Evolutionary conservation across 1,140 invertebrate species (phyloP), one percentile per base, ranked within the genome.

Genomic region (Leptonema lineaticorne): DNA sequence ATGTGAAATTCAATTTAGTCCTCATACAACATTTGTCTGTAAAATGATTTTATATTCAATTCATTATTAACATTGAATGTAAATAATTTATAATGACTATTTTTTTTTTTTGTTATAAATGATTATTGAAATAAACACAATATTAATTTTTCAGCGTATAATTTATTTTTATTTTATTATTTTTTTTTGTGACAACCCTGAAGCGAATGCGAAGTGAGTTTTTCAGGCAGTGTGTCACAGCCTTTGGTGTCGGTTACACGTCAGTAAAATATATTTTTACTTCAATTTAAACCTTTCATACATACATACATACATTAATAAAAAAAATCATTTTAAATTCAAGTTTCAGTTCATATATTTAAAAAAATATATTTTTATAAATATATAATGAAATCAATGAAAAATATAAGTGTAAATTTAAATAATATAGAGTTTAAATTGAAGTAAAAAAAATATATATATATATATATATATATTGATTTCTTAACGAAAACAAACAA

Each of bases 21-120:
- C 37, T 41, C 16, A 9, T 16, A 41, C 16, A 14, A 41, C 16
- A 41, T 41, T 41, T 26, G 27, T 57, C 27, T 20, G 53, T 57
- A 28, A 9, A 50, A 50, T 8, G 7, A 50, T n/a, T 50, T 9
- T 20, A 20, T 50, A n/a, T 9, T 9, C 20, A n/a, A n/a, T n/a
- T n/a, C n/a, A n/a, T n/a, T n/a, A n/a, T n/a, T 41, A 41, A 41
- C 37, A 41, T 41, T 41, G 9, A 41, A 41, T 41, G 37, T 41
- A 41, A 41, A 41, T 41, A 41, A 41, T 41, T 41, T 41, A 41
- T 41, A 41, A 41, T 41, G 37, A 41, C n/a, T n/a, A n/a, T n/a
- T n/a, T n/a, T n/a, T n/a, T n/a, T n/a, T n/a, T n/a, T 41, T 41
- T 41, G 37, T 41, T 41, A 41, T 41, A 41, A 41, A 41, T 41